Conservation (phyloP, 1,140 invertebrate genomes). For the Goniozus legneri region DNA sequence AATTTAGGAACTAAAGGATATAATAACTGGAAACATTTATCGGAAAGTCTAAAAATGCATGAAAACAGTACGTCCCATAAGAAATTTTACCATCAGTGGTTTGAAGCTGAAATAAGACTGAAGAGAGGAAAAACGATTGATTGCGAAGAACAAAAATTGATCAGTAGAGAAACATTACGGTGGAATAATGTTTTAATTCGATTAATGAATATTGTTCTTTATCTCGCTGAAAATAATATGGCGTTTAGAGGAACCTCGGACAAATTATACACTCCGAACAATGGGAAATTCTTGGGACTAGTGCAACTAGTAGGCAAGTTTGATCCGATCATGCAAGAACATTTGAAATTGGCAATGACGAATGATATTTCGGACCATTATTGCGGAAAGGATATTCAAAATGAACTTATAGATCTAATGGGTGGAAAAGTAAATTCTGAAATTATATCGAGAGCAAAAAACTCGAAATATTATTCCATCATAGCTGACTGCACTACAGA, state of each 20-base stretch:
- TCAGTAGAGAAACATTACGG: constrained; percentile 19
- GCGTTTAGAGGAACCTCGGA: constrained; percentile 17
- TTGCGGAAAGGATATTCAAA: constrained; percentile 14
- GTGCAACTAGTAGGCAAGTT: constrained; percentile 22
- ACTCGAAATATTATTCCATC: constrained; percentile 13
- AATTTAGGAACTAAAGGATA: not conserved
- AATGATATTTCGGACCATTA: constrained; percentile 13
- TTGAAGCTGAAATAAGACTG: not conserved
- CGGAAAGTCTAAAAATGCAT: not conserved
- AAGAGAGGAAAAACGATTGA: not conserved
- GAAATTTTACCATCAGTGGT: not conserved
- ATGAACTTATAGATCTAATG: constrained; percentile 14
- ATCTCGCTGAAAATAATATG: constrained; percentile 19
- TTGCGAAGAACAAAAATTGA: not conserved
- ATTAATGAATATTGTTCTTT: constrained; percentile 15
- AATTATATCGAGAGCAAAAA: constrained; percentile 5
- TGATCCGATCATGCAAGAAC: constrained; percentile 20
- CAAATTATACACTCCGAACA: constrained; percentile 19
- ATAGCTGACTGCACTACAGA: constrained; percentile 17
- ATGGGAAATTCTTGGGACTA: constrained; percentile 23
- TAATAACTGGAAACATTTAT: not conserved
- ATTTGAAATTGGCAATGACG: constrained; percentile 15
- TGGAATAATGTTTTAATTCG: constrained; percentile 24
- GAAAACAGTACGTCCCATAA: not conserved
- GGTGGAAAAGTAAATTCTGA: constrained; percentile 4